Conservation (phyloP, 2,797 vertebrate species). For the Hapalemur alaotrensis region DNA sequence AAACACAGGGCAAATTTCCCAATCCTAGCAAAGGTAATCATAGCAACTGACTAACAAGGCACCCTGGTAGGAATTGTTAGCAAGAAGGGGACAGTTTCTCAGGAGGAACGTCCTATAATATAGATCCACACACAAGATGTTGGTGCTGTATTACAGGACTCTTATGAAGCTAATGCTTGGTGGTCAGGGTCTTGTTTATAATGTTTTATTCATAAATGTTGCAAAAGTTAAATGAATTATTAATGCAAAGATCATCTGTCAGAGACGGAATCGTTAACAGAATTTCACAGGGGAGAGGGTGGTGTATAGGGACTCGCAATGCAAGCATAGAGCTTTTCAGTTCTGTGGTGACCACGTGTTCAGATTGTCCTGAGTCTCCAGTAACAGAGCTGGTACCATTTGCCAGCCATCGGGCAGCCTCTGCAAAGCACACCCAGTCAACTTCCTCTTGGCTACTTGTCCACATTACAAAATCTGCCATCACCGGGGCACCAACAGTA, state of each 20-base stretch:
- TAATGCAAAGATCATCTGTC: slow-evolving; percentile 45
- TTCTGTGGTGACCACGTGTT: not conserved
- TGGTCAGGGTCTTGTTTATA: not conserved
- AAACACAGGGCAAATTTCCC: not conserved
- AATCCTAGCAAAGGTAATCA: not conserved
- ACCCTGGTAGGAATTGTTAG: not conserved
- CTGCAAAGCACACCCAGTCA: not conserved
- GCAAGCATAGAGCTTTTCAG: not conserved
- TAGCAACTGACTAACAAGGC: not conserved
- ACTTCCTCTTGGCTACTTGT: not conserved
- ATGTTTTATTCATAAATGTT: slow-evolving; percentile 54
- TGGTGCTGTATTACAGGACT: not conserved
- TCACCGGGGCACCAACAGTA: not conserved
- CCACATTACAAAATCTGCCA: not conserved
- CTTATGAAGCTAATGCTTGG: not conserved
- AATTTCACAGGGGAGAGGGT: not conserved
- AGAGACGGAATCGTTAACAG: slow-evolving; percentile 13
- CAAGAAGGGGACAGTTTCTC: not conserved
- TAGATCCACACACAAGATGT: not conserved
- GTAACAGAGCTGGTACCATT: not conserved
- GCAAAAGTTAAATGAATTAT: slow-evolving; percentile 53
- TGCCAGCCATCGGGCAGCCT: not conserved
- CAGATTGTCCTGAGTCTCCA: not conserved
- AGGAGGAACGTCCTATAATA: not conserved
- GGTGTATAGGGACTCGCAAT: not conserved